These are phyloP conservation scores for Polia nebulosa DNA, from an alignment of 2,888 invertebrate species.

Conservation along the genomic window DNA sequence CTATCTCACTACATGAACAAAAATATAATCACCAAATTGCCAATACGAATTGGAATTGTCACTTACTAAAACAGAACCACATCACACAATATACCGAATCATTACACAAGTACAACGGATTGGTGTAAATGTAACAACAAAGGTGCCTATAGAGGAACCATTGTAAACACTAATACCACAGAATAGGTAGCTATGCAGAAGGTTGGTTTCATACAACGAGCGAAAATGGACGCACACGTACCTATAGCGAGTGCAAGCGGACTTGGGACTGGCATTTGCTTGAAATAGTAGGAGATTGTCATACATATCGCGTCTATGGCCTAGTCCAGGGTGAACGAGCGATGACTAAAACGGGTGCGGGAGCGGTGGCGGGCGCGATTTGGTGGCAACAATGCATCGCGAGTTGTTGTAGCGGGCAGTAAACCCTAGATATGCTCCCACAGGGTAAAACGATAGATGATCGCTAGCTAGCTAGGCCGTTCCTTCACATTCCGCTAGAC, in stretches of 20 bases:
- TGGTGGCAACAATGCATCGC: not conserved
- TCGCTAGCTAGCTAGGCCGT: too few species aligned
- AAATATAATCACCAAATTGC: not conserved
- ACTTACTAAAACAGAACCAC: slow-evolving; percentile 18
- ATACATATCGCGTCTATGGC: not conserved
- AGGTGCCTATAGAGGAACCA: slow-evolving; percentile 20
- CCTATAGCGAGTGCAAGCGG: not conserved
- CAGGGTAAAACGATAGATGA: not conserved
- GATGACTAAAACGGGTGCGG: too few species aligned
- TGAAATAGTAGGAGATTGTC: not conserved
- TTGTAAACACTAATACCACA: slow-evolving; percentile 67
- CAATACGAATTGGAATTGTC: slow-evolving; percentile 10
- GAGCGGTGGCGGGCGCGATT: not conserved
- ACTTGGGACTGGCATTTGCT: not conserved
- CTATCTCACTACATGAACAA: too few species aligned
- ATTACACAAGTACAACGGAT: slow-evolving; percentile 28
- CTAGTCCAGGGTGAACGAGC: not conserved
- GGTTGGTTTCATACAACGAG: not conserved
- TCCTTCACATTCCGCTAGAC: not conserved
- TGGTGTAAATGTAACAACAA: slow-evolving; percentile 29
- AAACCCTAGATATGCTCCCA: not conserved
- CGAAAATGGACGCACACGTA: not conserved
- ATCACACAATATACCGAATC: slow-evolving; percentile 30
- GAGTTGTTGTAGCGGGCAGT: too few species aligned
- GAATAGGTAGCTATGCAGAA: not conserved